phyloP scores from a whole-genome alignment of 2,888 invertebrate genomes.

The Dryococelus australis region DNA sequence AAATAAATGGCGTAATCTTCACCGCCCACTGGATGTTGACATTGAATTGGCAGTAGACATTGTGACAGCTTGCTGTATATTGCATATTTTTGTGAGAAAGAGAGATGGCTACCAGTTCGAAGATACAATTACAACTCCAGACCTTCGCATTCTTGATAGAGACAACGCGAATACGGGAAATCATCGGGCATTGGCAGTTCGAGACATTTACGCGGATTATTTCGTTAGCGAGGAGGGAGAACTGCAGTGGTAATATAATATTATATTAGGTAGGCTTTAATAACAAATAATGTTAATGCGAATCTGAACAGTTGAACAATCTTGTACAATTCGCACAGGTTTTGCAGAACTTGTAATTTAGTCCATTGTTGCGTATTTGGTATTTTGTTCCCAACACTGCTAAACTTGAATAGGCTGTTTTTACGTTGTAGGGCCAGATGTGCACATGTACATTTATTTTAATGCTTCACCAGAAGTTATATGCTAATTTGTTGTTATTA shows the following conservation, averaged over 20 bases:
- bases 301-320: neutral
- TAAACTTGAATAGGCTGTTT: neutral
- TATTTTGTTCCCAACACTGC: neutral
- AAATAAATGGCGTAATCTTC: constrained; percentile 25
- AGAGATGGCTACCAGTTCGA: too few relatives aligned
- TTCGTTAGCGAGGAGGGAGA: too few relatives aligned
- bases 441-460: neutral
- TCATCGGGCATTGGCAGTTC: neutral
- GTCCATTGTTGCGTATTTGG: neutral
- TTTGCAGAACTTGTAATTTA: too few relatives aligned
- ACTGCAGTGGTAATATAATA: constrained; percentile 24
- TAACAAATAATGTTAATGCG: too few relatives aligned
- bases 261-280: neutral
- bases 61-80: too few relatives aligned
- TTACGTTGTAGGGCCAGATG: neutral
- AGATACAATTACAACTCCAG: too few relatives aligned
- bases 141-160: neutral
- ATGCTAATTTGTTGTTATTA: neutral
- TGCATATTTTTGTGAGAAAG: too few relatives aligned
- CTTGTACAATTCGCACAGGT: neutral
- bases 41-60: too few relatives aligned
- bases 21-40: constrained; percentile 7
- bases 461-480: neutral
- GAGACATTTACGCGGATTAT: constrained; percentile 19
- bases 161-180: neutral